These are phyloP conservation scores for Ataeniobius toweri DNA, from an alignment of 2,797 vertebrate species.

Conservation along the genomic window DNA sequence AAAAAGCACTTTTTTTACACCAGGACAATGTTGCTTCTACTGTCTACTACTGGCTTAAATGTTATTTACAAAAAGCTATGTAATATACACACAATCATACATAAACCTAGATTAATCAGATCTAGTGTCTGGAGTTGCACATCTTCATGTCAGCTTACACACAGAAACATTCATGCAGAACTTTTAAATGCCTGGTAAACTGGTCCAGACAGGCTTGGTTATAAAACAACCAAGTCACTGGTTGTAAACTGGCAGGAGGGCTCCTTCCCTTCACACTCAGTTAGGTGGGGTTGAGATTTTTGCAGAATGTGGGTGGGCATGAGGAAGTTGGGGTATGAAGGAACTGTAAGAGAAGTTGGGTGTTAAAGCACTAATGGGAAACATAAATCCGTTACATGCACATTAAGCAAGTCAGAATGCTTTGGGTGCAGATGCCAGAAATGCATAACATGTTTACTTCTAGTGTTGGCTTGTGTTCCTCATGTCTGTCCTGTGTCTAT, in stretches of 20 bases:
- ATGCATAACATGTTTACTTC: slow-evolving; percentile 8
- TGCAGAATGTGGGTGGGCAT: slow-evolving; percentile 57
- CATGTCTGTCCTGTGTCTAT: slow-evolving; percentile 1
- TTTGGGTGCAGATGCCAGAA: slow-evolving; percentile 4
- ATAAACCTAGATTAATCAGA: slow-evolving; percentile 20
- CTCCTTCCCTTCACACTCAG: slow-evolving; percentile 18
- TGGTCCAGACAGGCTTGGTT: slow-evolving; percentile 57
- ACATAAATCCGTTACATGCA: slow-evolving; percentile 25
- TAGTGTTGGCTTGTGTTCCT: background rate
- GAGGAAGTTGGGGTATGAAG: slow-evolving; percentile 11
- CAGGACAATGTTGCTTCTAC: slow-evolving; percentile 13
- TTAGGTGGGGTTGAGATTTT: slow-evolving; percentile 15
- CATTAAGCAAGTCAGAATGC: slow-evolving; percentile 8
- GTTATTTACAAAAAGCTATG: slow-evolving; percentile 26
- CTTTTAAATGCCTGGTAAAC: slow-evolving; percentile 58
- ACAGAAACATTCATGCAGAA: slow-evolving; percentile 16
- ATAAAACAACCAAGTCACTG: slow-evolving; percentile 57
- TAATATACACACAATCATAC: slow-evolving; percentile 10
- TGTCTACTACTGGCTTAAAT: slow-evolving; percentile 21
- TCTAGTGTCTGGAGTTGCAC: slow-evolving; percentile 7
- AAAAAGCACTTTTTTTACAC: slow-evolving; percentile 50
- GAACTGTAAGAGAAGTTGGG: slow-evolving; percentile 16
- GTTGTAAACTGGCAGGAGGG: slow-evolving; percentile 59
- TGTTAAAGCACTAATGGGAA: slow-evolving; percentile 15
- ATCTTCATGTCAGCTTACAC: background rate